Evolutionary conservation across 2,888 invertebrate species (phyloP).

Genomic region (Pediacus dermestoides): DNA sequence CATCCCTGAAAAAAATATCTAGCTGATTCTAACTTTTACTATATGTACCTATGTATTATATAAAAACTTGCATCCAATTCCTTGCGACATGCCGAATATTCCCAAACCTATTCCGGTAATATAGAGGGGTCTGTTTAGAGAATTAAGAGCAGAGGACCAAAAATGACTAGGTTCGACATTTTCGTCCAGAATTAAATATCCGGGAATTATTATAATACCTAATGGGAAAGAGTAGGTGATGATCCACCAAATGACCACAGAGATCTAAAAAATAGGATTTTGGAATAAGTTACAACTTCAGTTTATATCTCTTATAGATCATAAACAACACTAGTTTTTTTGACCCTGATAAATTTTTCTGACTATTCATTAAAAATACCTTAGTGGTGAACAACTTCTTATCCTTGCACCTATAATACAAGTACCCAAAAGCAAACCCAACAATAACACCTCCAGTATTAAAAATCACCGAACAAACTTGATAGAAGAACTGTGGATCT

Average conservation of each 20-base stretch:
- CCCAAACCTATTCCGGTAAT: conserved; percentile 21
- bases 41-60: neutral
- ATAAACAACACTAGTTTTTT: no score
- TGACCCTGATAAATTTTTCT: no score
- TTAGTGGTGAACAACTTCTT: conserved; percentile 19
- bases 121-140: conserved; percentile 18
- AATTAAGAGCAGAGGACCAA: conserved; percentile 12
- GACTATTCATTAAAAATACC: conserved; percentile 19
- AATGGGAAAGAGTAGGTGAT: neutral
- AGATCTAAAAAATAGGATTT: conserved; percentile 4
- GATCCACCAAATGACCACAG: neutral
- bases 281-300: neutral
- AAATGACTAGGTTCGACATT: conserved; percentile 7
- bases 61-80: conserved; percentile 15
- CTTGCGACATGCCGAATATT: conserved; percentile 15
- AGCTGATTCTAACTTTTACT: neutral
- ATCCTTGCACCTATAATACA: conserved; percentile 28
- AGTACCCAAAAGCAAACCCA: conserved; percentile 10
- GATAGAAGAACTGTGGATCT: conserved; percentile 3
- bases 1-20: conserved; percentile 16
- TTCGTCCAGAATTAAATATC: conserved; percentile 2
- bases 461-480: neutral
- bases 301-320: no score
- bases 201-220: conserved; percentile 1
- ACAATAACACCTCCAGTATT: conserved; percentile 9